A percentile compares a stretch with the other conserved stretches of the same genome.
These are phyloP conservation scores for Cephus runcator DNA, from an alignment of 2,888 invertebrate species.

Conservation along the genomic window DNA sequence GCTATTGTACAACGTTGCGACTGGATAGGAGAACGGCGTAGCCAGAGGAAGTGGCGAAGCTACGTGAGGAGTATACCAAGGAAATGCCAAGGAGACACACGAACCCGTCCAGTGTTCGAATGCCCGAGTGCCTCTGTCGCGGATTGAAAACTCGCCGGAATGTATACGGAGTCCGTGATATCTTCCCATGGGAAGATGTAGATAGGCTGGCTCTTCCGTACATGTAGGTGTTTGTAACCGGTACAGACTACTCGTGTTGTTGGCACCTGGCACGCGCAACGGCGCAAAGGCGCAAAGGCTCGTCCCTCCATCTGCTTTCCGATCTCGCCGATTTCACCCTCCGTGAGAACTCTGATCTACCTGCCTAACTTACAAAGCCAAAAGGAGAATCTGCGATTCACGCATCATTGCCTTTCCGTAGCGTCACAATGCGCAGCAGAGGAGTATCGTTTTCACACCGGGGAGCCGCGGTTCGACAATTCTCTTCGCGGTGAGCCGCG, in stretches of 20 bases:
- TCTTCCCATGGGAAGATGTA: not conserved
- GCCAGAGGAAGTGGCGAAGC: not conserved
- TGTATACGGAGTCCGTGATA: not conserved
- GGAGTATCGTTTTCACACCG: not conserved
- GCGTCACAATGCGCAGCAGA: not conserved
- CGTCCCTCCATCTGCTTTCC: conserved; percentile 13
- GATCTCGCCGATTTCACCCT: conserved; percentile 3
- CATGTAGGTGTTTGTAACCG: not conserved
- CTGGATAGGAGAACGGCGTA: not conserved
- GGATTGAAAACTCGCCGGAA: not conserved
- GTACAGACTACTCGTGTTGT: conserved; percentile 12
- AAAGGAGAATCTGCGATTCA: not conserved
- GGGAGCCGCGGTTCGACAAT: not conserved
- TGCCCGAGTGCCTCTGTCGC: not conserved
- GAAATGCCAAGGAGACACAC: not conserved
- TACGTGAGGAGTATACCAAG: not conserved
- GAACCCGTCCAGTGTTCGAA: not conserved
- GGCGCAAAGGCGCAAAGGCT: conserved; percentile 25
- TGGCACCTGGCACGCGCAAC: conserved; percentile 35
- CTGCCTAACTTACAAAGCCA: conserved; percentile 20
- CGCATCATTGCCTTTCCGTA: not conserved
- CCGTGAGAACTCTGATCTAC: conserved; percentile 34
- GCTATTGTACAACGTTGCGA: not conserved
- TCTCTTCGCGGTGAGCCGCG: not conserved
- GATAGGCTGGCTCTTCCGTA: not conserved